Percentiles rank a stretch among this genome's conserved stretches.
Conservation (phyloP, 2,113 vertebrate genomes). For the Bagarius yarrelli region DNA sequence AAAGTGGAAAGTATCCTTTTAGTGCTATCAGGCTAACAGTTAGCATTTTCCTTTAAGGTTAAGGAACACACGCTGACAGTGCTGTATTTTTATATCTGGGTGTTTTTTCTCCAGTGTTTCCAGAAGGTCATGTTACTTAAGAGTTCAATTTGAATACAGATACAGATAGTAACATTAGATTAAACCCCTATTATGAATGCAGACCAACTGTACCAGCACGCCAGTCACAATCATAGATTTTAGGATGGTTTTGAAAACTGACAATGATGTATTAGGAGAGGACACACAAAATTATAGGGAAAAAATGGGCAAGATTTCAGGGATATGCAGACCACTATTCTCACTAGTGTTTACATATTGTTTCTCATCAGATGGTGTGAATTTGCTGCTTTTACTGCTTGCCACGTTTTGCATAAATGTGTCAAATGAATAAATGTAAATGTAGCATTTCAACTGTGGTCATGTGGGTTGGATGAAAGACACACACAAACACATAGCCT, state of each 20-base stretch:
- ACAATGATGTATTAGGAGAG: neutral
- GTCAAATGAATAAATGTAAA: conserved; percentile 22
- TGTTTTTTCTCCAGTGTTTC: neutral
- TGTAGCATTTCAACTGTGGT: conserved; percentile 13
- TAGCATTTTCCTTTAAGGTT: no score
- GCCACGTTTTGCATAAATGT: conserved; percentile 4
- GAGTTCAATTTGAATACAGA: neutral
- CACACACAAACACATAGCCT: neutral
- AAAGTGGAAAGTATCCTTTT: no score
- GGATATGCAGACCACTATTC: neutral
- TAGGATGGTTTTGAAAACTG: neutral
- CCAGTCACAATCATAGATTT: neutral
- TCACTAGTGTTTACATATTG: neutral
- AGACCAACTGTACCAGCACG: neutral
- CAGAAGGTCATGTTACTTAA: neutral
- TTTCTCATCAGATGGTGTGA: neutral
- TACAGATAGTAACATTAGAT: neutral
- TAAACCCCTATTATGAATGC: neutral
- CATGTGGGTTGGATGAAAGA: neutral
- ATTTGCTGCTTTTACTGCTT: conserved; percentile 1
- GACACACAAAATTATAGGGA: neutral
- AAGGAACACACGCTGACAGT: no score
- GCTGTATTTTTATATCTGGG: neutral
- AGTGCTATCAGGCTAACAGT: no score
- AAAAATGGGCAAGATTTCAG: neutral